Evolutionary conservation across 30 jellyfish, hydroid and myxozoan genomes (phyloP), one percentile per base, ranked within the genome.

Genomic region (Rhopilema esculentum): DNA sequence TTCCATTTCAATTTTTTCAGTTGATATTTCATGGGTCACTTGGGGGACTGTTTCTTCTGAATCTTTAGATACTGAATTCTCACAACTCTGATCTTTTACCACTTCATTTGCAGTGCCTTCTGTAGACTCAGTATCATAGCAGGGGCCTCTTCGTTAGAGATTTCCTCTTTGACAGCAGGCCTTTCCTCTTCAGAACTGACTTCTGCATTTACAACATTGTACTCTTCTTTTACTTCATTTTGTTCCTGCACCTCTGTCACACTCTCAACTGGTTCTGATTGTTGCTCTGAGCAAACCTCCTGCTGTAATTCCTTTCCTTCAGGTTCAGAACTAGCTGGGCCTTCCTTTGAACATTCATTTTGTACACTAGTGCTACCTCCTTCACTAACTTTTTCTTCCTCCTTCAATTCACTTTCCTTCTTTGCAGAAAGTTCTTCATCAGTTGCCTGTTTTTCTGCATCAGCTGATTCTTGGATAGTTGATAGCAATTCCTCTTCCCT

Each of bases 371-470:
- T 66, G 49, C 50, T 23, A 23, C 33, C 77, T 23, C 77, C 77
- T 32, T 66, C 33, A 24, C 22, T n/a, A 8, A 27, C 61, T 23
- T 27, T 51, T 19, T 19, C 51, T 23, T 49, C 83, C 64, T 66
- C 74, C 24, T 63, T 51, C 24, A 16, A 20, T 28, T 61, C 68
- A 12, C 28, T 26, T 1, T 15, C 79, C 49, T 64, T 78, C 15
- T 30, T 53, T 17, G 28, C 40, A 26, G 23, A 4, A 69, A 69
- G 4, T 29, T 18, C n/a, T 29, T 64, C 71, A 28, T 20, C 65
- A 20, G 29, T 17, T 4, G 20, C 83, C 62, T 81, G 83, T 21
- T 33, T 66, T 19, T 33, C 83, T 81, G 83, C 62, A 1, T 27
- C 75, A 63, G 26, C 28, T 2, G 72, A 24, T 63, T 63, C 72